Conservation (phyloP, 2,888 invertebrate genomes). For the Morpho helenor region DNA sequence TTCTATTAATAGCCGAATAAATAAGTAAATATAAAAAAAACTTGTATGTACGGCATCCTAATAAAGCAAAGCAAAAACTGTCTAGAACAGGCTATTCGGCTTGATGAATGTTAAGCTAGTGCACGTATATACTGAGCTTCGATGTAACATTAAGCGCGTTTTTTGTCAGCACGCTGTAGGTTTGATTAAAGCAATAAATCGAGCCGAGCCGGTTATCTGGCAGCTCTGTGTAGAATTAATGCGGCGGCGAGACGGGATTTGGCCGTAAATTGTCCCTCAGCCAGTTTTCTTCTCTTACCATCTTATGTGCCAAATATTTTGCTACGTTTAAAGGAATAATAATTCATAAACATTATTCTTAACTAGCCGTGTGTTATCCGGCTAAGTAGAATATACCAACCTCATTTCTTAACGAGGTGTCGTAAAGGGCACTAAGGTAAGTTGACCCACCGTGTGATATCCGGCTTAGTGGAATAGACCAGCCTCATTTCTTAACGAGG, state of each 20-base stretch:
- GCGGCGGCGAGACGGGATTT: constrained; percentile 54
- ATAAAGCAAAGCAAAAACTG: constrained; percentile 4
- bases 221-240: constrained; percentile 53
- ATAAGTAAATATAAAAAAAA: too few species aligned
- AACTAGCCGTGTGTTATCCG: too few species aligned
- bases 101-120: constrained; percentile 23
- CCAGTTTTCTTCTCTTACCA: constrained; percentile 36
- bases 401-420: too few species aligned
- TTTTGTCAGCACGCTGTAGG: constrained; percentile 62
- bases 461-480: too few species aligned
- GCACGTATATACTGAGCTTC: constrained; percentile 30
- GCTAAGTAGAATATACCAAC: too few species aligned
- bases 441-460: too few species aligned
- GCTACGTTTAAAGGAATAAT: not conserved
- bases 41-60: not conserved
- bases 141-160: constrained; percentile 52
- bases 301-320: constrained; percentile 31
- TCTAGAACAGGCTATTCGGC: constrained; percentile 22
- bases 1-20: too few species aligned
- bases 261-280: constrained; percentile 62
- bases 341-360: too few species aligned
- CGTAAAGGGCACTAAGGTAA: too few species aligned
- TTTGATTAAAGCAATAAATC: constrained; percentile 74
- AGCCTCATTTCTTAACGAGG: too few species aligned
- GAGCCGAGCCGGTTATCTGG: constrained; percentile 56